Evolutionary conservation across 2,797 vertebrate genomes (phyloP), one percentile per base, ranked within the genome.

Genomic region (Synaphobranchus kaupii): DNA sequence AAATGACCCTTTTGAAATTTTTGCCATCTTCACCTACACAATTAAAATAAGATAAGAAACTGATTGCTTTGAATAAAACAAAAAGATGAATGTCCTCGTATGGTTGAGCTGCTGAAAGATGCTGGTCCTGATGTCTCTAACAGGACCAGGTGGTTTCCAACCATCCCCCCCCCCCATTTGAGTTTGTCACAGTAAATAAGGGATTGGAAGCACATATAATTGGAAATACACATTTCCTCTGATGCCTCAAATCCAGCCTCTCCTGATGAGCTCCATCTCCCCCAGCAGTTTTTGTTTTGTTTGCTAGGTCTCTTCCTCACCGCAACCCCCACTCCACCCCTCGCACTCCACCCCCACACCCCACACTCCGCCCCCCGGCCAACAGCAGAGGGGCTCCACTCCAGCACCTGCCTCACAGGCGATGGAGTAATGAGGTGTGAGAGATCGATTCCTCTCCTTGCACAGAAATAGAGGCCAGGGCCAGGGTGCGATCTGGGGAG

Each of bases 341-440:
- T 25, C 25, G 48, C 31, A 4, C 83, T 5, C 39, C 2, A 7
- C 56, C 83, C 3, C n/a, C 9, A 7, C 63, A 7, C 52, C 48
- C n/a, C 28, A 6, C 47, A 25, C 3, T 54, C 44, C 48, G 9
- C 2, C 22, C 83, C 56, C 4, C 44, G 52, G 68, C 50, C 48
- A 78, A 54, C 44, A 71, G 47, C 28, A 86, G 48, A 39, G 28
- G 84, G 39, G 60, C 34, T 85, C 6, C 12, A 25, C 15, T 58
- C 82, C 82, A 54, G 50, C 28, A 12, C 50, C 52, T 78, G 48
- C 71, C 48, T 78, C 17, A 22, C 88, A 86, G 84, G 83, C 58
- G 39, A 73, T 63, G 54, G 81, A 44, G 39, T 86, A 89, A 88
- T 89, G 88, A 87, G 87, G 88, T 87, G 82, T 89, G 85, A 71